Base-by-base conservation (phyloP, 2,113 vertebrate species). In the Gallinago undulata region DNA sequence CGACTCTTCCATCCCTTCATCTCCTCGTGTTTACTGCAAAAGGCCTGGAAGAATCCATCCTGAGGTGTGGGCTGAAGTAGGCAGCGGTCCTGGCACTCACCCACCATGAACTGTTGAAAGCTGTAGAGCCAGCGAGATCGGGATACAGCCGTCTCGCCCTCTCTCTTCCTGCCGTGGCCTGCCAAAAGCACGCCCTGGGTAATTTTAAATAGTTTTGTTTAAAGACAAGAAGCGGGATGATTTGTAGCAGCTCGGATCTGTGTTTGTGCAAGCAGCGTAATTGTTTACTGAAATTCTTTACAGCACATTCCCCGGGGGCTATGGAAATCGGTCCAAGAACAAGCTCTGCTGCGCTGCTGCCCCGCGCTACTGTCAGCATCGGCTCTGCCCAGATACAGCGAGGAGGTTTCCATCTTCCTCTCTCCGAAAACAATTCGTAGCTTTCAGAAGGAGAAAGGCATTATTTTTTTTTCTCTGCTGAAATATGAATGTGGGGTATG, bases 191-290 rank as follows among this genome's bases (percentile, higher is more conserved):
- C 19, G 45, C 9, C 41, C 28, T 47, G 57, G 23, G 30, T 39
- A 85, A 62, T 73, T 73, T 73, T 41, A 90, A 85, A 89, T 41
- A 67, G 59, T 88, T 89, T 88, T 84, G 60, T 78, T 93, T 59
- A 84, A 84, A 87, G 89, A 73, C 21, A 87, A 91, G 74, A 70
- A 89, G 57, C 76, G 55, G 57, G 83, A 73, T 93, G 82, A 83
- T 94, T 94, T 85, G 81, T 85, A 90, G 90, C 87, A 93, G 50
- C 88, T 93, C 83, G 84, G 83, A 93, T 96, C 85, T 93, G 70
- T 93, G 70, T 96, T 93, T 93, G 66, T 87, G 87, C 70, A 94
- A 90, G 82, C 70, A 33, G 39, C 39, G 39, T 80, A 90, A 76
- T 89, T 95, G 74, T 94, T 96, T 87, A 68, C 76, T 85, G 84